These are phyloP conservation scores for Smittia sp. DNA, from an alignment of 2,888 invertebrate species.

Conservation along the genomic window DNA sequence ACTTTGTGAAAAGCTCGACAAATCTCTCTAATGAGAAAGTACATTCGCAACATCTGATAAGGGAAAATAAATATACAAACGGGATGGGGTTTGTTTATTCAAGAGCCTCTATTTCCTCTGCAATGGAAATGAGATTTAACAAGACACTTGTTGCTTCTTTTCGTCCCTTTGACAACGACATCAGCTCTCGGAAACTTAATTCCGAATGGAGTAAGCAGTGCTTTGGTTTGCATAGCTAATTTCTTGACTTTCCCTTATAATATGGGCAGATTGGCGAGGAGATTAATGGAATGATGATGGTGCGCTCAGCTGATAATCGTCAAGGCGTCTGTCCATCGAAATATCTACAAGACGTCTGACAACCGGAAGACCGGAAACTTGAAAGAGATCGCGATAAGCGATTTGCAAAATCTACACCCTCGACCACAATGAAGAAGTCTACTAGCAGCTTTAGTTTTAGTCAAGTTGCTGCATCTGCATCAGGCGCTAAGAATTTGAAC, in stretches of 20 bases:
- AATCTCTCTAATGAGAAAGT: neutral
- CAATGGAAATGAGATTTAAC: constrained; percentile 30
- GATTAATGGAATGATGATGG: constrained; percentile 89
- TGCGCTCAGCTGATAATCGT: constrained; percentile 87
- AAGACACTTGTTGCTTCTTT: constrained; percentile 34
- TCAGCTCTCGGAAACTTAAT: neutral
- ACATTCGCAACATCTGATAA: neutral
- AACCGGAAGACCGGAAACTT: constrained; percentile 55
- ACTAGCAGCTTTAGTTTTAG: constrained; percentile 43
- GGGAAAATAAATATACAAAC: neutral
- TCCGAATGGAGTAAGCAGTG: neutral
- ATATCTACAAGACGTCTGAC: constrained; percentile 94
- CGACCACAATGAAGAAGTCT: constrained; percentile 42
- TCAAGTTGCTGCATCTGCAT: constrained; percentile 20
- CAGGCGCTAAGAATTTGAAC: constrained; percentile 41
- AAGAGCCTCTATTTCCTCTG: constrained; percentile 5
- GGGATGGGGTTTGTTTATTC: constrained; percentile 19
- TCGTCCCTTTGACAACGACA: neutral
- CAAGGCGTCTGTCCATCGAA: constrained; percentile 92
- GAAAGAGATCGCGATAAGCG: constrained; percentile 48
- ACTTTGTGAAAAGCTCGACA: neutral
- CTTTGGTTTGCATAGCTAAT: neutral
- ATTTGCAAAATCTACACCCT: constrained; percentile 42
- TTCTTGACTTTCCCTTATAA: neutral
- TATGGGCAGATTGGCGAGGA: constrained; percentile 76